Conservation (phyloP, 2,797 vertebrate species). For the Chelidonichthys spinosus region DNA sequence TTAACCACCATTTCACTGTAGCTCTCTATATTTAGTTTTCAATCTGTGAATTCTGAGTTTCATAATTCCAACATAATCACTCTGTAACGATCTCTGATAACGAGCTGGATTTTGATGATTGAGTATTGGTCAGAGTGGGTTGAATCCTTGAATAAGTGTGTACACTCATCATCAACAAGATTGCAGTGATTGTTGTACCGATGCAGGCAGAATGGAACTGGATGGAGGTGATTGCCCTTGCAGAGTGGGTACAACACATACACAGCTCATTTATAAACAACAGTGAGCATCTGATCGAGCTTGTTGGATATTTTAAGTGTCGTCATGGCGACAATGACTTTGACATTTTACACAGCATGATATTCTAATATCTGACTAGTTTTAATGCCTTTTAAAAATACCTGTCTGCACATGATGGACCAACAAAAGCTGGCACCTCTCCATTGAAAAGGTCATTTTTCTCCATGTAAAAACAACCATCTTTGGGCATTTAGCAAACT, state of each 20-base stretch:
- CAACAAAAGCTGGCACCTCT: conserved; percentile 10
- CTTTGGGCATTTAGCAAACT: background rate
- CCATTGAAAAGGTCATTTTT: background rate
- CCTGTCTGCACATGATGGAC: conserved; percentile 3
- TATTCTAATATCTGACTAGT: background rate
- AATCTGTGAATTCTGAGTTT: conserved; percentile 31
- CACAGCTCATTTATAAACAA: conserved; percentile 24
- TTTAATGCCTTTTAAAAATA: background rate
- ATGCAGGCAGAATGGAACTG: conserved; percentile 24
- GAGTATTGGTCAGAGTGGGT: conserved; percentile 42
- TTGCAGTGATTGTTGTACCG: conserved; percentile 45
- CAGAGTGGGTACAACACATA: conserved; percentile 10
- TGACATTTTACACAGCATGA: background rate
- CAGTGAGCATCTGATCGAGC: background rate
- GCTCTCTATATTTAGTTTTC: conserved; percentile 23
- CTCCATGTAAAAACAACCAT: too few species aligned
- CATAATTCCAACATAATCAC: conserved; percentile 35
- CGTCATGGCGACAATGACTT: background rate
- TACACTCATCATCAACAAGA: conserved; percentile 35
- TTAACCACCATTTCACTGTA: background rate
- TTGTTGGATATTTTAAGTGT: background rate
- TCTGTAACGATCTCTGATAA: conserved; percentile 49
- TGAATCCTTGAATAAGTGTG: conserved; percentile 40
- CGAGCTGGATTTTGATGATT: conserved; percentile 50
- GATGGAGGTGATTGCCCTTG: conserved; percentile 42